These are phyloP conservation scores for Tolypeutes matacus DNA, from an alignment of 2,797 vertebrate species.

Conservation along the genomic window DNA sequence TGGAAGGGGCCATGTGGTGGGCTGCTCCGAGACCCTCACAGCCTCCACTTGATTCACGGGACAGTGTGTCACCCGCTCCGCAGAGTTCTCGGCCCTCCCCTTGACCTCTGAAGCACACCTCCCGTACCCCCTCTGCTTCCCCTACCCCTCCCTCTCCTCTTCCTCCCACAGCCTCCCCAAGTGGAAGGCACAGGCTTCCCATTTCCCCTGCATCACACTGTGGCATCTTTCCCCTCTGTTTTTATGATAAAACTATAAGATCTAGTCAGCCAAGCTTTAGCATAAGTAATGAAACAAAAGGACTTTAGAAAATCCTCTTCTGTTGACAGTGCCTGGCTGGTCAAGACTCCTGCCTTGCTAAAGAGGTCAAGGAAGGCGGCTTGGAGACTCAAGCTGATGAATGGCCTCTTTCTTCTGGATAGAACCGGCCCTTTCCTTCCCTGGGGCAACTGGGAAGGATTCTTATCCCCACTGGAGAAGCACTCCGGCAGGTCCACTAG, in stretches of 20 bases:
- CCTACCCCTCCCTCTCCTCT: background rate
- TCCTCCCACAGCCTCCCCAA: background rate
- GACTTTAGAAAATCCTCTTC: background rate
- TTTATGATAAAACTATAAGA: background rate
- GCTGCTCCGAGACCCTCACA: background rate
- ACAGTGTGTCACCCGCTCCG: background rate
- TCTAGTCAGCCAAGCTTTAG: background rate
- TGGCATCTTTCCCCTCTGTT: background rate
- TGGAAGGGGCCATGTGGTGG: background rate
- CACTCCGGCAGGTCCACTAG: constrained; percentile 79
- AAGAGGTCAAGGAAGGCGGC: constrained; percentile 61
- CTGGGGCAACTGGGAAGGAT: constrained; percentile 58
- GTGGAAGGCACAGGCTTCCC: background rate
- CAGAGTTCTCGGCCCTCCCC: background rate
- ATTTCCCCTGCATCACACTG: too few species aligned
- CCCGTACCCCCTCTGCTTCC: background rate
- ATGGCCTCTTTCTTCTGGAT: constrained; percentile 36
- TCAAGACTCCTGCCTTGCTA: constrained; percentile 43
- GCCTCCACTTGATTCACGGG: background rate
- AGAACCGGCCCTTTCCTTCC: constrained; percentile 47
- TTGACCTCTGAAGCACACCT: background rate
- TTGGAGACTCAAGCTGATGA: constrained; percentile 12
- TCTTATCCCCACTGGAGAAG: constrained; percentile 61
- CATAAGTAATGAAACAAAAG: background rate
- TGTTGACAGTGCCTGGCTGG: background rate